Conservation (phyloP, 2,888 invertebrate genomes). For the Calameuta pallipes region DNA sequence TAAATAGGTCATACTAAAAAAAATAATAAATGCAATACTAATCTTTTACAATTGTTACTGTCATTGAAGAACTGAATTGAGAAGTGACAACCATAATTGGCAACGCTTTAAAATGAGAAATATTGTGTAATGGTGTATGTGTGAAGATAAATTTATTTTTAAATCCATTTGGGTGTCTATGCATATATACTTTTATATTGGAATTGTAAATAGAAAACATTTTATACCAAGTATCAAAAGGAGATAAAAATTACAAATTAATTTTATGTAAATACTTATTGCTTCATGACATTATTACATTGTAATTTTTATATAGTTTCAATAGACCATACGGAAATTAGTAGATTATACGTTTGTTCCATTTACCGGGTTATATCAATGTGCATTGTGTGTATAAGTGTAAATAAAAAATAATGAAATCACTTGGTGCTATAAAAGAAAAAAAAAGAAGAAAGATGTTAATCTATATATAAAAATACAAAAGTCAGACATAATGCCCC, state of each 20-base stretch:
- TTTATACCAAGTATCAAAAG: neutral
- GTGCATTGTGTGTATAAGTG: neutral
- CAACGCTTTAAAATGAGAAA: neutral
- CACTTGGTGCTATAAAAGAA: neutral
- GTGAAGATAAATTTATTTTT: neutral
- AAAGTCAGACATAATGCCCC: conserved; percentile 57
- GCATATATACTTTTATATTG: neutral
- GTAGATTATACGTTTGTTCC: neutral
- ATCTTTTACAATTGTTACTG: neutral
- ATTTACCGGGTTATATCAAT: neutral
- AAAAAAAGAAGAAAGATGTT: neutral
- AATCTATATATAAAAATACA: conserved; percentile 11
- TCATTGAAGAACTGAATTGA: neutral
- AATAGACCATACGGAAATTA: neutral
- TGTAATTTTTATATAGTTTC: neutral
- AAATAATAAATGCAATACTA: neutral
- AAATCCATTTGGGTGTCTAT: neutral
- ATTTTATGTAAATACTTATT: neutral
- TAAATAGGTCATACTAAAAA: neutral
- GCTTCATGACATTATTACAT: neutral
- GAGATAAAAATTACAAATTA: neutral
- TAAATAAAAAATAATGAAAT: neutral
- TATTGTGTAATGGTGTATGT: neutral
- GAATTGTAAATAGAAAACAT: neutral
- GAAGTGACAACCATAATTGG: neutral